Evolutionary conservation across 2,113 vertebrate genomes (phyloP).

Genomic region (Pseudopipra pipra): DNA sequence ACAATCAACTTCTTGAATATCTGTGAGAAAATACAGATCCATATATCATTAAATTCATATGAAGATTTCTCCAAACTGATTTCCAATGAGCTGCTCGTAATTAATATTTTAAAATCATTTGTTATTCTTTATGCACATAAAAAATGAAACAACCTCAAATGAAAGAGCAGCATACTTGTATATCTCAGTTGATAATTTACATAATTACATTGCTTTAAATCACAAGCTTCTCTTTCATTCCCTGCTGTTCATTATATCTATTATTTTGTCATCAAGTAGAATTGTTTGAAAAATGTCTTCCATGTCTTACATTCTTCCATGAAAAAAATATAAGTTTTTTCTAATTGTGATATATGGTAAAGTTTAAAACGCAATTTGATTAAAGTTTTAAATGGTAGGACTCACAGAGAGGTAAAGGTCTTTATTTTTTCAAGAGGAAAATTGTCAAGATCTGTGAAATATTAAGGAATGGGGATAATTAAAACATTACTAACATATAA

Average conservation of each 20-base stretch:
- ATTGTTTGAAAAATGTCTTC: neutral
- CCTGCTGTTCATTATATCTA: neutral
- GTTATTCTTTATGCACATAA: neutral
- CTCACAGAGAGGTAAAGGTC: neutral
- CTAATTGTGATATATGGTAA: neutral
- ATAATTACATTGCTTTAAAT: constrained; percentile 7
- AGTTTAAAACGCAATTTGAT: neutral
- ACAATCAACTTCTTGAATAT: neutral
- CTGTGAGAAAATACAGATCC: neutral
- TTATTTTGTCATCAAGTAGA: constrained; percentile 9
- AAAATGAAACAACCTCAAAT: neutral
- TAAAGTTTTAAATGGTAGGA: neutral
- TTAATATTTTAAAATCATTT: neutral
- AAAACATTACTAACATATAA: neutral
- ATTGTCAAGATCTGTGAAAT: neutral
- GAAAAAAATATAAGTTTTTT: neutral
- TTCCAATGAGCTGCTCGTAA: neutral
- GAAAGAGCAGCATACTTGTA: neutral
- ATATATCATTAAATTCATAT: neutral
- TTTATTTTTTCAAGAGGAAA: neutral
- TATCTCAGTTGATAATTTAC: neutral
- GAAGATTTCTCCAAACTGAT: neutral
- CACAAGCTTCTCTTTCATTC: neutral
- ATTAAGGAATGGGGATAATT: neutral
- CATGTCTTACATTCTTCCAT: neutral